Base-by-base conservation (phyloP, 2,888 invertebrate genomes). In the Sepiola atlantica region DNA sequence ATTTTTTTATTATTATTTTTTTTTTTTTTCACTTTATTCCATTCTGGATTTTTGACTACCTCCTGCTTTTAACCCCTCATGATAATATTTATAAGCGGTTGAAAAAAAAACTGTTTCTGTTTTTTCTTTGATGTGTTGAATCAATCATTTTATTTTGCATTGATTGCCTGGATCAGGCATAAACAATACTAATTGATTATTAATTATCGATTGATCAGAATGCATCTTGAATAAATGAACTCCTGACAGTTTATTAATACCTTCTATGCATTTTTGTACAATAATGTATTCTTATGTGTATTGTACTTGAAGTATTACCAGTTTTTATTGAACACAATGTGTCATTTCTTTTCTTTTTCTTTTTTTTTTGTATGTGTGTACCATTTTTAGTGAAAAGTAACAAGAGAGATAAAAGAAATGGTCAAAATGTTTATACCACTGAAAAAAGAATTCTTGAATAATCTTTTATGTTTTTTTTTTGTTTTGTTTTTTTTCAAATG, bases 171-270 rank as follows among this genome's bases (percentile, higher is more conserved):
- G 18, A 77, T 8, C 77, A 77, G 21, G n/a, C n/a, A 77, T 77
- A 77, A n/a, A 77, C 16, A 2, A 32, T 16, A 77, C n/a, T 12
- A 16, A 77, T 77, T 2, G 45, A 45, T 45, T 45, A 45, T 45
- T 45, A 8, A 45, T 77, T 77, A 0, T 77, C n/a, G 10, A 77
- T 32, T n/a, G 77, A 77, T n/a, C n/a, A 77, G n/a, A 77, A 77
- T 77, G 77, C 77, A 77, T n/a, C 32, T 77, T 77, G 77, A n/a
- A 77, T n/a, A 77, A 77, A 77, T 77, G n/a, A 77, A 77, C 77
- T 77, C 77, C 77, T 77, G 77, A 77, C 77, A 77, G 77, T 32
- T 16, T n/a, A 77, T 77, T n/a, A 77, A 77, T 16, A 77, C n/a
- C 18, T 77, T 77, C 77, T 77, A 77, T 77, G 77, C 77, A 77